phyloP scores from a whole-genome alignment of 2,888 invertebrate species.

The Leptopilina drosophilae region DNA sequence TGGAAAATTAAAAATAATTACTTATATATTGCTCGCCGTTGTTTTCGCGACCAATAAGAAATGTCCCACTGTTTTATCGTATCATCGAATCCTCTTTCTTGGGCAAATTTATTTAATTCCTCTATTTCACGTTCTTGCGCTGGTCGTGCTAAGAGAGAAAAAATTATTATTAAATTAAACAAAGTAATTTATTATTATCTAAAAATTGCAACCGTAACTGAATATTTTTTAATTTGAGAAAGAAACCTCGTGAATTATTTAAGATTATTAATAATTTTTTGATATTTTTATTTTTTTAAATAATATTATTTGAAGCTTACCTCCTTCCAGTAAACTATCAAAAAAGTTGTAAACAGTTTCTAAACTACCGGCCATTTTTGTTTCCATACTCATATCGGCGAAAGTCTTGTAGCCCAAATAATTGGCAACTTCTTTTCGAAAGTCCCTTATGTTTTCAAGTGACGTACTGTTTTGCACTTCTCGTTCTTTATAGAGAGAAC shows the following conservation, averaged over 20 bases:
- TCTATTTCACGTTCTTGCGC: constrained; percentile 87
- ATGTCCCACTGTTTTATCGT: constrained; percentile 89
- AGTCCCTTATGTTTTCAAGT: constrained; percentile 87
- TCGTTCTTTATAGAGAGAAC: constrained; percentile 83
- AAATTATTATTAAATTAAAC: neutral
- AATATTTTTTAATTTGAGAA: too few species aligned
- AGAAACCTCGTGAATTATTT: too few species aligned
- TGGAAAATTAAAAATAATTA: constrained; percentile 63
- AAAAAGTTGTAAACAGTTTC: constrained; percentile 86
- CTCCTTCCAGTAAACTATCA: constrained; percentile 81
- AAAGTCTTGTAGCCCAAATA: constrained; percentile 88
- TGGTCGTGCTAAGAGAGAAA: constrained; percentile 80
- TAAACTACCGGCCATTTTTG: constrained; percentile 92
- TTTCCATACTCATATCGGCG: constrained; percentile 94
- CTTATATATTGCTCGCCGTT: constrained; percentile 82
- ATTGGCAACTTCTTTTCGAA: constrained; percentile 85
- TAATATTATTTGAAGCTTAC: constrained; percentile 62
- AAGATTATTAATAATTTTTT: too few species aligned
- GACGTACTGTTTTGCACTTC: constrained; percentile 84
- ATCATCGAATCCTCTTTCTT: constrained; percentile 76
- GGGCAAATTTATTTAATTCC: constrained; percentile 82
- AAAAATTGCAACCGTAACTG: too few species aligned
- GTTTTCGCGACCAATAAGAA: constrained; percentile 91
- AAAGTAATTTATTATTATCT: too few species aligned
- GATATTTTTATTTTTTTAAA: neutral